Base-by-base conservation (phyloP, 2,797 vertebrate genomes). In the Clangula hyemalis region DNA sequence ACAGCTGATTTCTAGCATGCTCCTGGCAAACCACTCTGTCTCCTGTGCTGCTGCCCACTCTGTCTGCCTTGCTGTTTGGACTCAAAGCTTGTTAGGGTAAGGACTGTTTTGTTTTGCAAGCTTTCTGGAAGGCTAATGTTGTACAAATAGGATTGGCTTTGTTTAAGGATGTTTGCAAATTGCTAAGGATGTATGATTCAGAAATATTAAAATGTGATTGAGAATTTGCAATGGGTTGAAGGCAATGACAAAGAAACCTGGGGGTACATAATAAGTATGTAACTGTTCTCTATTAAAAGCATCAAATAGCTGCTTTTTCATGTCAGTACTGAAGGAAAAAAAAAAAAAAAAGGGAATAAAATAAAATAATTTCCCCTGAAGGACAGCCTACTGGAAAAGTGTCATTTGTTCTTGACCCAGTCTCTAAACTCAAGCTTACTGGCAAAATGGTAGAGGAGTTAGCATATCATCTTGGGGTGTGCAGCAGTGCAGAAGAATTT, bases 401-500 rank as follows among this genome's bases (percentile, higher is more conserved):
- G 96, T 96, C 97, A 97, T 79, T 97, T 51, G 54, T 65, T 95
- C 93, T 83, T 97, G 97, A 97, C 96, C 97, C 95, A 96, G 96
- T 94, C 91, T 95, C 94, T 96, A 91, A 92, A 97, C 97, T 96
- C 96, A 94, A 94, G 96, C 96, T 97, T 96, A 92, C 94, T 94
- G 97, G 94, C 97, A 90, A 94, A 97, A 73, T 75, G 96, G 96
- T 89, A 97, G 97, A 93, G 94, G 94, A 95, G 92, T 91, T 85
- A 90, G 93, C 97, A 94, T 92, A 84, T 97, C 90, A 79, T 83
- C 11, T 57, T 88, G 95, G 94, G 89, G 93, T 91, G 96, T 96
- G 97, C 96, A 95, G 78, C 86, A 81, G 96, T 86, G 97, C 96
- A 90, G 97, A 97, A 97, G 97, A 96, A 95, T 95, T 96, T 97